Evolutionary conservation across 2,888 invertebrate genomes (phyloP), one percentile per base, ranked within the genome.

Genomic region (Geotrupes spiniger): DNA sequence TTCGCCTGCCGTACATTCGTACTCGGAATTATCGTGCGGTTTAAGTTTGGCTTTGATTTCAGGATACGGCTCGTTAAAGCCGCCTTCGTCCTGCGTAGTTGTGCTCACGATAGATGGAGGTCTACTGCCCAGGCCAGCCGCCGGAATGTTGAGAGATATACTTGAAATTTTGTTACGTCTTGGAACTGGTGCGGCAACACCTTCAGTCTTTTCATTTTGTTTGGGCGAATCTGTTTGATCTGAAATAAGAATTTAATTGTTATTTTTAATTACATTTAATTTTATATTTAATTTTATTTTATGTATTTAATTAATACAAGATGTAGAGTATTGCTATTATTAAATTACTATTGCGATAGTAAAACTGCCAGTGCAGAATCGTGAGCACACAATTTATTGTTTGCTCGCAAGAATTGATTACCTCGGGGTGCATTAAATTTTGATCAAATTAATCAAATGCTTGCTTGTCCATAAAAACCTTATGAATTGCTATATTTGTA

Each of bases 11-110:
- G 43, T 16, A 6, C 31, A 27, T 14, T 50, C 46, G 31, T 65
- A 65, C n/a, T 66, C 51, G 1, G 63, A 61, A 46, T 67, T 69
- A 45, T 65, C 65, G 54, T 68, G 70, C 4, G 70, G 71, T 45
- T 65, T 65, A 27, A 71, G 56, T 56, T 60, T 65, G 8, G 84
- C 84, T 70, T 83, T 83, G 61, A 85, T 81, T 70, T 83, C 84
- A 10, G 84, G 84, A 52, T 81, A 82, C 15, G 84, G 84, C 71
- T 85, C 85, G 71, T 85, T 84, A 74, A 84, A 84, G 40, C 85
- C 84, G 42, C 84, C 84, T 60, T 85, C 85, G 69, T 85, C 85
- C 14, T 63, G 57, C 5, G 70, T 66, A 12, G 68, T 56, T 14
- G 81, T 80, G 60, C 87, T 86, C 40, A 87, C 79, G 51, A 86